phyloP scores from a whole-genome alignment of 1,140 invertebrate species.

The Lordiphosa clarofinis region DNA sequence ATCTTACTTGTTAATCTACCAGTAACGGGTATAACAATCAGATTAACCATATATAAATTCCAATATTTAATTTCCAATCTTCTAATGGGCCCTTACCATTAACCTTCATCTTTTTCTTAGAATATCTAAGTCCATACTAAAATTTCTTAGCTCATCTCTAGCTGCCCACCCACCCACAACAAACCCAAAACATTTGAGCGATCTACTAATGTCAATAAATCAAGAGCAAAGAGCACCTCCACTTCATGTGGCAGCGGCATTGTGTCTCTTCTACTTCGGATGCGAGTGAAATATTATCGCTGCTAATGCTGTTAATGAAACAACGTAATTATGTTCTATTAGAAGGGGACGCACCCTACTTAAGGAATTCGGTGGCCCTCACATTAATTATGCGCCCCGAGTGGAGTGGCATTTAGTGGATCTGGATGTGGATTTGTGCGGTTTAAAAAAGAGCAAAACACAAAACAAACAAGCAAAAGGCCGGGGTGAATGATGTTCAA shows the following conservation, averaged over 20 bases:
- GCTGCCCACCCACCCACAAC: constrained; percentile 50
- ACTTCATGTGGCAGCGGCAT: constrained; percentile 46
- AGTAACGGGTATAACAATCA: too few species aligned
- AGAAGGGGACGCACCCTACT: constrained; percentile 65
- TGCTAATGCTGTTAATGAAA: constrained; percentile 76
- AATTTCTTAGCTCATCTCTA: constrained; percentile 31
- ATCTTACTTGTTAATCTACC: too few species aligned
- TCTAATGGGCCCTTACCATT: too few species aligned
- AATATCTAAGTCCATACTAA: background rate
- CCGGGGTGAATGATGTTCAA: constrained; percentile 32
- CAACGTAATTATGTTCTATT: constrained; percentile 69
- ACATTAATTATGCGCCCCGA: constrained; percentile 65
- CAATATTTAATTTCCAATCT: too few species aligned
- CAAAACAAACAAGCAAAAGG: constrained; percentile 20
- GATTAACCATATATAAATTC: too few species aligned
- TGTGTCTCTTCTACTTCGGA: constrained; percentile 24
- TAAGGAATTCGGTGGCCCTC: constrained; percentile 46
- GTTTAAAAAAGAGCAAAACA: constrained; percentile 30
- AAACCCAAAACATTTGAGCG: constrained; percentile 43
- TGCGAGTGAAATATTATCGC: constrained; percentile 70
- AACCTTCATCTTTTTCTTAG: too few species aligned
- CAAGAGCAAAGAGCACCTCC: constrained; percentile 40
- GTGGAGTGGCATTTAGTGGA: constrained; percentile 27
- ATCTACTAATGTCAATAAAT: constrained; percentile 69
- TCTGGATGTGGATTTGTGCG: constrained; percentile 20